These are phyloP conservation scores for Myotis planiceps DNA, from an alignment of 2,797 vertebrate species.

Conservation along the genomic window DNA sequence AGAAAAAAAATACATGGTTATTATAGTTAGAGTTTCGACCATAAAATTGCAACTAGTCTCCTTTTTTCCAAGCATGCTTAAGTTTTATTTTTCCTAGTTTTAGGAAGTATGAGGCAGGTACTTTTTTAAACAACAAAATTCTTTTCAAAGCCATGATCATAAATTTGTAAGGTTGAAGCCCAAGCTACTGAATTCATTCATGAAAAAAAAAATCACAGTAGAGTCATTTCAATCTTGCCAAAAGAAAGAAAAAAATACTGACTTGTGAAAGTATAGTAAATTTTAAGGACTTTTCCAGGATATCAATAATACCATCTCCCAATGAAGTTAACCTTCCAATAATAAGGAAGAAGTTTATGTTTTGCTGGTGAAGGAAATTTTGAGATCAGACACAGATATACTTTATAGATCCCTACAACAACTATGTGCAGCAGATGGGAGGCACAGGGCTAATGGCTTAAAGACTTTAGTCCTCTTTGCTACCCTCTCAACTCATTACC, in stretches of 20 bases:
- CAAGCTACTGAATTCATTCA: neutral
- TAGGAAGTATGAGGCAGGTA: neutral
- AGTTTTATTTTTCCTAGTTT: constrained; percentile 44
- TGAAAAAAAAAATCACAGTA: neutral
- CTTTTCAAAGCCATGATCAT: constrained; percentile 35
- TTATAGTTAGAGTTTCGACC: neutral
- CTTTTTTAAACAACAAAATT: constrained; percentile 8
- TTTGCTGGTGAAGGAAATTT: neutral
- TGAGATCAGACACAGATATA: neutral
- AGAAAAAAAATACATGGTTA: neutral
- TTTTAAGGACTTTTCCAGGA: constrained; percentile 50
- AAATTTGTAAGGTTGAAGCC: constrained; percentile 34
- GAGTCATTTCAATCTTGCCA: neutral
- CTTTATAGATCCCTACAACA: neutral
- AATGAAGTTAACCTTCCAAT: neutral
- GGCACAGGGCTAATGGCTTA: neutral
- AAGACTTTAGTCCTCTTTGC: neutral
- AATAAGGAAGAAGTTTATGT: neutral
- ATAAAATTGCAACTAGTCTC: neutral
- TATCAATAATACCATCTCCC: neutral
- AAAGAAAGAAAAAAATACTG: constrained; percentile 9
- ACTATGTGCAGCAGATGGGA: neutral
- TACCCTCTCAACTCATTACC: neutral
- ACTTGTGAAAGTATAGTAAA: constrained; percentile 8
- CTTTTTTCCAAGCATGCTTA: constrained; percentile 26